A percentile compares a stretch with the other conserved stretches of the same genome.
phyloP scores from a whole-genome alignment of 2,797 vertebrate species.

The Perodicticus potto region DNA sequence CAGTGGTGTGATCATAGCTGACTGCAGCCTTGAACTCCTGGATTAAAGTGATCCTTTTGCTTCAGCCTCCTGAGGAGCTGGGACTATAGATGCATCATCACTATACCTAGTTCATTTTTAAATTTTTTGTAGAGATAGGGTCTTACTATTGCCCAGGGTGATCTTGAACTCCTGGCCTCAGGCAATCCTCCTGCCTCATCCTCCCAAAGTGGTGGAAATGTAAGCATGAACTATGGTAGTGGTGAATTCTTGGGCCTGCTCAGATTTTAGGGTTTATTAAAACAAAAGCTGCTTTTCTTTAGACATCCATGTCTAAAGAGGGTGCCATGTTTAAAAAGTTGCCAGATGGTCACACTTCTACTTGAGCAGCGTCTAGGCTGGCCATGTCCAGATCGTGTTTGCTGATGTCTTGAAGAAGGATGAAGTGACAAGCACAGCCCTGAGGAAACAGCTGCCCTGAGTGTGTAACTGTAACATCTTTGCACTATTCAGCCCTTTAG shows the following conservation, averaged over 20 bases:
- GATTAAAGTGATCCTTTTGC: no score
- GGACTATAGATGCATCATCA: no score
- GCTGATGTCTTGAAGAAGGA: not conserved
- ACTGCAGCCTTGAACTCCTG: no score
- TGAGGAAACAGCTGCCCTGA: not conserved
- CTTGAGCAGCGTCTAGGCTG: not conserved
- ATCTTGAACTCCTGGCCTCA: no score
- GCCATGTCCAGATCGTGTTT: not conserved
- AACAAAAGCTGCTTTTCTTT: not conserved
- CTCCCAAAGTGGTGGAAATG: no score
- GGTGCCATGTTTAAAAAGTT: not conserved
- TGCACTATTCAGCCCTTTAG: not conserved
- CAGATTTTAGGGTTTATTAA: not conserved
- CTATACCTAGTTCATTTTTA: no score
- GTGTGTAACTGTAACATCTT: not conserved
- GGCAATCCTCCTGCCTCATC: no score
- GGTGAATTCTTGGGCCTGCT: not conserved
- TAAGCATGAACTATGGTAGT: not conserved
- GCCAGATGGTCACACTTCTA: not conserved
- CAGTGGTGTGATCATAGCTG: no score
- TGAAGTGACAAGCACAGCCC: not conserved
- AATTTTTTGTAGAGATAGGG: no score
- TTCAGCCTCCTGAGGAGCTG: no score
- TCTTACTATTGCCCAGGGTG: no score
- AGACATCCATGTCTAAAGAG: not conserved